These are phyloP conservation scores for Umimayanthus kanabou DNA, from an alignment of 92 coral and sea anemone genomes.

Conservation along the genomic window DNA sequence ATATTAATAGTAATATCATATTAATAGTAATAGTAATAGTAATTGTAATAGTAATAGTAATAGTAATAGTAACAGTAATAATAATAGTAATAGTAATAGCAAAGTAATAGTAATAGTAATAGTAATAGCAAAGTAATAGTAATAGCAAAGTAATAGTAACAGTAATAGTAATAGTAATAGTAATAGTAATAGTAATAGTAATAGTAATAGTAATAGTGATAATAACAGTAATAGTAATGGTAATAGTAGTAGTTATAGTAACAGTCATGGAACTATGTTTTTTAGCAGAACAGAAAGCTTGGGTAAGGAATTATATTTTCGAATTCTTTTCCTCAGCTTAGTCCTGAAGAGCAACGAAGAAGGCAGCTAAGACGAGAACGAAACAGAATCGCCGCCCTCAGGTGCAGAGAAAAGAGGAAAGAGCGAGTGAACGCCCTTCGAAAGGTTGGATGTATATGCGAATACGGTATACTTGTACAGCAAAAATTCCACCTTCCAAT, in stretches of 20 bases:
- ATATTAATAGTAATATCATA: too few relatives aligned
- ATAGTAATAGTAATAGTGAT: background rate
- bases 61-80: too few relatives aligned
- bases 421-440: conserved; percentile 15
- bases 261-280: background rate
- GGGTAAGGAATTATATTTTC: background rate
- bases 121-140: background rate
- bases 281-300: background rate
- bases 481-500: too few relatives aligned
- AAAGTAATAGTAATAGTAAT: background rate
- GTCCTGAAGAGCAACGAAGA: conserved; percentile 25
- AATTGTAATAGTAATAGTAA: too few relatives aligned
- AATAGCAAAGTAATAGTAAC: background rate
- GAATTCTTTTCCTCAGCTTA: conserved; percentile 7
- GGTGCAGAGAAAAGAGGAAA: conserved; percentile 34
- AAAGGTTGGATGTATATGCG: background rate
- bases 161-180: background rate
- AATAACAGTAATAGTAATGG: background rate
- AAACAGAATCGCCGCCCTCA: conserved; percentile 38
- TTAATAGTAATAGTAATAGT: too few relatives aligned
- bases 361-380: conserved; percentile 29
- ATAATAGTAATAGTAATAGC: too few relatives aligned
- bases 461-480: background rate
- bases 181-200: background rate
- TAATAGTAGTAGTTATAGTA: background rate